Evolutionary conservation across 92 coral and sea anemone species (phyloP).

Genomic region (Porites cylindrica): DNA sequence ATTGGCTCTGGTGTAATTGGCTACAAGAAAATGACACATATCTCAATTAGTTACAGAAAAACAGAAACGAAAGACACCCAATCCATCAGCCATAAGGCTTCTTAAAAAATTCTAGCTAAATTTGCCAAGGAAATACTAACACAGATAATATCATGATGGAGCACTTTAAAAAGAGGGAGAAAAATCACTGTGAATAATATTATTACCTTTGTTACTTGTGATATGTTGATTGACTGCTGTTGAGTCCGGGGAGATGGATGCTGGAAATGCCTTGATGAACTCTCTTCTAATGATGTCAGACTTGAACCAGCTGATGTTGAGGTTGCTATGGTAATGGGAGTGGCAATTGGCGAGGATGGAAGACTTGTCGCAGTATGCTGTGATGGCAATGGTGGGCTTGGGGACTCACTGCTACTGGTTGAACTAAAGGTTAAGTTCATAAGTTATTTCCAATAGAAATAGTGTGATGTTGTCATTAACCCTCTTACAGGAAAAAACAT

Average conservation of each 20-base stretch:
- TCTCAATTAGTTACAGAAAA: no score
- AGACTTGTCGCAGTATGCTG: conserved; percentile 58
- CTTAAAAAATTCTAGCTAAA: no score
- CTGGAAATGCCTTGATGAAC: conserved; percentile 86
- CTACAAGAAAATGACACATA: neutral
- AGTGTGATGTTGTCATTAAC: neutral
- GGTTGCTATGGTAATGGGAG: conserved; percentile 81
- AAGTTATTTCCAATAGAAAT: no score
- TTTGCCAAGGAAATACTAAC: no score
- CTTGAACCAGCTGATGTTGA: conserved; percentile 83
- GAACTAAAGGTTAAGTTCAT: conserved; percentile 5
- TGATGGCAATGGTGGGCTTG: conserved; percentile 62
- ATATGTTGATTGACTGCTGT: conserved; percentile 64
- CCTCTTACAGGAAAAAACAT: neutral
- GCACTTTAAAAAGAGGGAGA: neutral
- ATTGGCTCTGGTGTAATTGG: conserved; percentile 61
- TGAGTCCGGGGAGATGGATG: conserved; percentile 78
- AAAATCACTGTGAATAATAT: neutral
- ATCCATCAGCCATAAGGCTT: no score
- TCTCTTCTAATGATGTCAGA: conserved; percentile 79
- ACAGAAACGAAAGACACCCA: neutral
- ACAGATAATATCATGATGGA: no score
- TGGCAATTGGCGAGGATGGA: conserved; percentile 73
- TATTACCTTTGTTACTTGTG: conserved; percentile 50
- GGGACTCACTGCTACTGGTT: conserved; percentile 51